Evolutionary conservation across 2,797 vertebrate genomes (phyloP), one percentile per base, ranked within the genome.

Genomic region (Aulostomus chinensis): DNA sequence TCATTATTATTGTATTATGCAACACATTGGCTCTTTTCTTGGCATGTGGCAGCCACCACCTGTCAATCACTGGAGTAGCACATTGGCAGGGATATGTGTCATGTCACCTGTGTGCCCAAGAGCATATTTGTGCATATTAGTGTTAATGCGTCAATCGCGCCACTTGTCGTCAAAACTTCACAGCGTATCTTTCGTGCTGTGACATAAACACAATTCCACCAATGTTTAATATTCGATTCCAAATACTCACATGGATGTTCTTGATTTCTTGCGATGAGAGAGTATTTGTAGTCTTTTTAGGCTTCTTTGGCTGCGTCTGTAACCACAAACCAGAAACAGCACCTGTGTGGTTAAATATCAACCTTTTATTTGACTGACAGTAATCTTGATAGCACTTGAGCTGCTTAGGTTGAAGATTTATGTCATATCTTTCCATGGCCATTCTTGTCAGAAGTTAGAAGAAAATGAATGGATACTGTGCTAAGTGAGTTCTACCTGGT

Each of bases 241-340:
- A 11, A 34, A 32, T 5, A 90, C 96, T 96, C 78, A 99, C 97
- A 0, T 98, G 96, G 54, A 99, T 96, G 59, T 41, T 91, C 76
- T 90, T 93, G 65, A 99, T 92, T 76, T 99, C 96, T 59, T 97
- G 93, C 32, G 90, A 73, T 1, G 94, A 94, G 42, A 99, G 84
- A 43, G 86, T 94, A 47, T 86, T 89, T 67, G 90, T 90, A 26
- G 93, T 96, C 87, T 93, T 97, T 89, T 91, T 84, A 1, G 87
- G 80, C 86, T 95, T 98, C 81, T 93, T 93, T 58, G 80, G 76
- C 49, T 92, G 91, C 79, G 85, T 95, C 96, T 98, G 87, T 10
- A 12, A 25, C 36, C 36, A 68, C n/a, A 30, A 5, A n/a, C 5
- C 13, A 29, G 9, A 4, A 4, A 29, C 9, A 29, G 7, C 9